Evolutionary conservation across 1,140 invertebrate genomes (phyloP).

Genomic region (Lutraria rhynchaena): DNA sequence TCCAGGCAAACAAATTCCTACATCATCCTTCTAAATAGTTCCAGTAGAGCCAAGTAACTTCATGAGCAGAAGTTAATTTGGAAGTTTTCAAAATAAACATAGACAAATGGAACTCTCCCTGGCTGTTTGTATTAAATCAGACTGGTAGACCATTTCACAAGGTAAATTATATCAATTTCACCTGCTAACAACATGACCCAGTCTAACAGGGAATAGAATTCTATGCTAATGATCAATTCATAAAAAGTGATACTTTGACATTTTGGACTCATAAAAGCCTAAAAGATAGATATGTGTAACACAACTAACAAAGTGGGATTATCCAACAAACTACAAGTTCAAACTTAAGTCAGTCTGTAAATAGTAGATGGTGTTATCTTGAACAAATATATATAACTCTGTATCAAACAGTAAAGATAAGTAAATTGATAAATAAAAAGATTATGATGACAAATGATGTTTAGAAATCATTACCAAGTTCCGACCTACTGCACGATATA

Average conservation of each 20-base stretch:
- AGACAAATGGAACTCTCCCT: slow-evolving; percentile 24
- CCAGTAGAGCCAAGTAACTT: too few species aligned
- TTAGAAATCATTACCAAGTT: background rate
- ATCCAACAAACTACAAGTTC: background rate
- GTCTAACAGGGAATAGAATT: slow-evolving; percentile 1
- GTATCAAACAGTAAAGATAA: slow-evolving; percentile 19
- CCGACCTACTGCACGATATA: background rate
- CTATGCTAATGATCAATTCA: slow-evolving; percentile 15
- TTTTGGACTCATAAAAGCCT: background rate
- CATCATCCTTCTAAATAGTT: too few species aligned
- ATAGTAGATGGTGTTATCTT: background rate
- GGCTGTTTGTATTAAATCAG: background rate
- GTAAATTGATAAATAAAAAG: slow-evolving; percentile 25
- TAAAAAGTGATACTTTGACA: slow-evolving; percentile 18
- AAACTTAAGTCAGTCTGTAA: background rate
- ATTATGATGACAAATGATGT: slow-evolving; percentile 28
- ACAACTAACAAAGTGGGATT: background rate
- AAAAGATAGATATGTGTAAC: background rate
- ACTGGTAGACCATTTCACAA: background rate
- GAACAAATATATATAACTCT: slow-evolving; percentile 45
- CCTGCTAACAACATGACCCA: background rate
- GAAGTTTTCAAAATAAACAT: slow-evolving; percentile 23
- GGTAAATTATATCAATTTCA: background rate
- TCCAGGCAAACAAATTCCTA: too few species aligned
- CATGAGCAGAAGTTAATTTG: too few species aligned